These are phyloP conservation scores for Heliopora coerulea DNA, from an alignment of 92 coral and sea anemone species.

Conservation along the genomic window DNA sequence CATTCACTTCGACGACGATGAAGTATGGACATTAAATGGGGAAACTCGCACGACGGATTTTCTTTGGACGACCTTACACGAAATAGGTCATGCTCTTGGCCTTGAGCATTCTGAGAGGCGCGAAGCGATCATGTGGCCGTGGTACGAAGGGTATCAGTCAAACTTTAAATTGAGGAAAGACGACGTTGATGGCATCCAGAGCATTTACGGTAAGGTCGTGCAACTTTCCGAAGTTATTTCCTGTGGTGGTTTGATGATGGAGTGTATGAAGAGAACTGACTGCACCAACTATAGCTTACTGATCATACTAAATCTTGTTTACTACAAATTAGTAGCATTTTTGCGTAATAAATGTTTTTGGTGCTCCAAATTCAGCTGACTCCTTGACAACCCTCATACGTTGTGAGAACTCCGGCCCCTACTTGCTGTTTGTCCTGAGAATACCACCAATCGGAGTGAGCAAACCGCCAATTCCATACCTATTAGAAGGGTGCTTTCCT, in stretches of 20 bases:
- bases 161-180: conserved; percentile 65
- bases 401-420: no score
- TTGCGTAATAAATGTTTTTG: no score
- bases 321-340: no score
- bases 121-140: conserved; percentile 87
- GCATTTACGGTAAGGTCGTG: conserved; percentile 63
- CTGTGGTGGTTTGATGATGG: no score
- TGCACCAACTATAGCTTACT: neutral
- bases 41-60: conserved; percentile 62
- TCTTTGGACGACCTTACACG: conserved; percentile 84
- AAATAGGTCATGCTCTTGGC: conserved; percentile 91
- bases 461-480: no score
- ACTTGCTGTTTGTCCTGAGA: no score
- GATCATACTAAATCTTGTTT: no score
- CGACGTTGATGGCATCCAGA: conserved; percentile 79
- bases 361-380: no score
- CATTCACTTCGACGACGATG: conserved; percentile 89
- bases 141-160: conserved; percentile 64
- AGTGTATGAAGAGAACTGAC: no score
- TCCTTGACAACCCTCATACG: no score
- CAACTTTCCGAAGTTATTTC: neutral
- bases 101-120: conserved; percentile 68
- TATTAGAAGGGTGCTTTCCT: no score
- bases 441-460: no score
- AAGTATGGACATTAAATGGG: conserved; percentile 60